Conservation (phyloP, 2,797 vertebrate species). For the Cirrhinus molitorella region DNA sequence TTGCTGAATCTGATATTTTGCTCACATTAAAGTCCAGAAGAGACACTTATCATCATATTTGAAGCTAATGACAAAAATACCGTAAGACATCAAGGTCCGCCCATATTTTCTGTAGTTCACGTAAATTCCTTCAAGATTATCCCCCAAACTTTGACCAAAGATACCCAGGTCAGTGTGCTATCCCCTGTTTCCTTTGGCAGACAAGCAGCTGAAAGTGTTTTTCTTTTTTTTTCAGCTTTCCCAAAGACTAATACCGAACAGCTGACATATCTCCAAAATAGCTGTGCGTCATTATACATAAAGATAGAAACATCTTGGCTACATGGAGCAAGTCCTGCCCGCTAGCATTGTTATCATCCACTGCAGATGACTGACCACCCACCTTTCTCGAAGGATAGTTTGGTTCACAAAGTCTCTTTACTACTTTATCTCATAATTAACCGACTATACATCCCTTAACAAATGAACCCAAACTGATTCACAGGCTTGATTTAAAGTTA, state of each 20-base stretch:
- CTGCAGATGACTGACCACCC: background rate
- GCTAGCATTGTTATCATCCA: constrained; percentile 59
- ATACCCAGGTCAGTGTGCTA: constrained; percentile 57
- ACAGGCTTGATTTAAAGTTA: background rate
- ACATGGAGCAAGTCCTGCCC: constrained; percentile 55
- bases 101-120: constrained; percentile 57
- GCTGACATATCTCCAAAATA: constrained; percentile 87
- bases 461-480: background rate
- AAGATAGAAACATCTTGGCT: constrained; percentile 75
- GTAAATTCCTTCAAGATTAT: constrained; percentile 67
- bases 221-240: constrained; percentile 68
- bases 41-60: constrained; percentile 44
- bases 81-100: constrained; percentile 39
- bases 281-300: constrained; percentile 76
- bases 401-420: background rate
- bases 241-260: constrained; percentile 79
- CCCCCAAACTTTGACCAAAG: constrained; percentile 63
- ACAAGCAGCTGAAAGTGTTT: constrained; percentile 61
- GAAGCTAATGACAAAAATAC: constrained; percentile 52
- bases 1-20: constrained; percentile 51
- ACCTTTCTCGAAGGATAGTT: constrained; percentile 8
- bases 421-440: background rate
- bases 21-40: constrained; percentile 35
- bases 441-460: background rate
- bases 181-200: constrained; percentile 64